Evolutionary conservation across 1,140 invertebrate genomes (phyloP).

Genomic region (Pteromalus puparum): DNA sequence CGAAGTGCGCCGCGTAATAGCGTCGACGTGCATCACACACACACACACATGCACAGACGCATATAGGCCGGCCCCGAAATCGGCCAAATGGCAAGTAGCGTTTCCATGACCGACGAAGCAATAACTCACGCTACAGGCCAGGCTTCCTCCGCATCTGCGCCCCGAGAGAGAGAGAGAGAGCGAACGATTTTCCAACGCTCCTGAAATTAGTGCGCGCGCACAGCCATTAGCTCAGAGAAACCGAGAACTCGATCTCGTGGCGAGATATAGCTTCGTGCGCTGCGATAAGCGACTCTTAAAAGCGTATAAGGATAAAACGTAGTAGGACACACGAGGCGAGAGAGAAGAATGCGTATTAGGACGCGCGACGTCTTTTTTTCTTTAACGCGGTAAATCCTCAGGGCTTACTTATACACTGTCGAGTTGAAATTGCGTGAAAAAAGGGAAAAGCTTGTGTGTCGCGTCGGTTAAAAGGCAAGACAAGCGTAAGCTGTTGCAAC

Average conservation of each 20-base stretch:
- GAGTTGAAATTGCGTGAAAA: no score
- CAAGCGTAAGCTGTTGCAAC: not conserved
- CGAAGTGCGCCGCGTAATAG: not conserved
- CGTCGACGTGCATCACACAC: not conserved
- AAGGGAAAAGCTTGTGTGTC: not conserved
- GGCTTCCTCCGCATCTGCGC: slow-evolving; percentile 63
- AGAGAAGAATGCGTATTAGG: not conserved
- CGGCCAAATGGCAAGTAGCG: slow-evolving; percentile 55
- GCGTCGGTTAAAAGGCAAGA: not conserved
- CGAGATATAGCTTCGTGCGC: not conserved
- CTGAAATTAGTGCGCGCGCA: slow-evolving; percentile 10
- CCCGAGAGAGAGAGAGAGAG: slow-evolving; percentile 36
- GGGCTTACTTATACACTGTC: no score
- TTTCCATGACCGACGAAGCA: slow-evolving; percentile 50
- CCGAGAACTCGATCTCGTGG: not conserved
- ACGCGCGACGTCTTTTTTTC: no score
- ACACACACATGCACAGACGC: no score
- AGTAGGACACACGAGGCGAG: not conserved
- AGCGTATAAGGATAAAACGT: not conserved
- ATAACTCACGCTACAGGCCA: slow-evolving; percentile 60
- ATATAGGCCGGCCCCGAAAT: no score
- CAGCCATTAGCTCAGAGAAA: no score
- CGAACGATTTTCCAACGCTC: slow-evolving; percentile 26
- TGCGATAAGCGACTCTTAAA: not conserved
- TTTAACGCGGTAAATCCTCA: no score